Conservation (phyloP, 2,113 vertebrate species). For the Cryptotis parvus region DNA sequence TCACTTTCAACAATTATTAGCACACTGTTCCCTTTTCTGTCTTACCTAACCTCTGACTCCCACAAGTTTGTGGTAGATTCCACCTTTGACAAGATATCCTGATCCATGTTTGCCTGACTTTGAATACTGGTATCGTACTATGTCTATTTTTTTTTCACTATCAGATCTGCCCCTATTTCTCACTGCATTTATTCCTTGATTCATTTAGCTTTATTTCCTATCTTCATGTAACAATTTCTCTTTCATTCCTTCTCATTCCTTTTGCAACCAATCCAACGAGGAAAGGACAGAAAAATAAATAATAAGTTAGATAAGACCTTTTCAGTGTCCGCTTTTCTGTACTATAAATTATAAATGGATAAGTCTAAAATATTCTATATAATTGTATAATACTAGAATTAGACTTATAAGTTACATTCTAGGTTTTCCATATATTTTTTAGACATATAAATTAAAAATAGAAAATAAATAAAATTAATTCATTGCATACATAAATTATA, state of each 20-base stretch:
- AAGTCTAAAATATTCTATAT: slow-evolving; percentile 30
- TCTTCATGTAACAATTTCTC: slow-evolving; percentile 6
- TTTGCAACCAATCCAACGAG: neutral
- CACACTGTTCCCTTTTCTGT: no score
- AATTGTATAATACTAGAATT: slow-evolving; percentile 37
- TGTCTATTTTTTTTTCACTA: neutral
- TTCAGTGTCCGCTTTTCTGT: slow-evolving; percentile 10
- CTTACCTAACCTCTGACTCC: no score
- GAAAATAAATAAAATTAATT: slow-evolving; percentile 15
- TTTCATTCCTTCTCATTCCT: slow-evolving; percentile 50
- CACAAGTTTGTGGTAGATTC: no score
- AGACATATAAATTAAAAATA: slow-evolving; percentile 49
- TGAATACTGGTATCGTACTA: no score
- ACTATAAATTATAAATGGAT: slow-evolving; percentile 20
- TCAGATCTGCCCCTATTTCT: slow-evolving; percentile 11
- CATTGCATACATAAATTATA: neutral
- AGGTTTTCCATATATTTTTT: neutral
- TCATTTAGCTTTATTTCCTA: slow-evolving; percentile 35
- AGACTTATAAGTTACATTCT: slow-evolving; percentile 24
- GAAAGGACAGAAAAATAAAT: slow-evolving; percentile 61
- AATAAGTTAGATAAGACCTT: slow-evolving; percentile 45
- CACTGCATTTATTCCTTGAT: slow-evolving; percentile 28
- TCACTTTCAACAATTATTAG: no score
- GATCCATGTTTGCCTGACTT: no score
- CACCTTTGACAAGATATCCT: no score